Conservation (phyloP, 1,140 invertebrate species). For the Drosophila orena region DNA sequence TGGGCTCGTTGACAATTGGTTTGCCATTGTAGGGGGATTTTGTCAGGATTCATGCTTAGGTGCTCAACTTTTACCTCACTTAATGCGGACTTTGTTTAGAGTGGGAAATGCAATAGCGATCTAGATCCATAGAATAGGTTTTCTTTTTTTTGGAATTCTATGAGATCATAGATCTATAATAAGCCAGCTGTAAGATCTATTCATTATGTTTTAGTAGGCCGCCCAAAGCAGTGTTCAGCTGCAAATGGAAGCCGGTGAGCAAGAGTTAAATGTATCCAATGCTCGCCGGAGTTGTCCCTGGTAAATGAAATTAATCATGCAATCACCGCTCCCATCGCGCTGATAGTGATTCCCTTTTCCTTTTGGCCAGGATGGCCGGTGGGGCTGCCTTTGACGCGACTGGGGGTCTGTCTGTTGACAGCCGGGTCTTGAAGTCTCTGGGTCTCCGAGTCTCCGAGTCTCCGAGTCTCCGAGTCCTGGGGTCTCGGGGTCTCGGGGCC, state of each 20-base stretch:
- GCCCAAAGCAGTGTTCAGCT: not conserved
- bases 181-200: not conserved
- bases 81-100: not conserved
- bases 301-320: conserved; percentile 41
- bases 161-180: not conserved
- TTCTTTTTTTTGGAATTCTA: too few relatives aligned
- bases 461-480: not conserved
- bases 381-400: conserved; percentile 35
- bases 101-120: too few relatives aligned
- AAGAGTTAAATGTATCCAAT: conserved; percentile 10
- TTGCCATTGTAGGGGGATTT: not conserved
- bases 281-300: not conserved
- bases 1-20: conserved; percentile 4
- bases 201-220: too few relatives aligned
- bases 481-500: conserved; percentile 12
- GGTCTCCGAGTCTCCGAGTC: conserved; percentile 6
- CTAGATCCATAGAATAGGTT: too few relatives aligned
- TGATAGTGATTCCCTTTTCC: conserved; percentile 15
- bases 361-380: conserved; percentile 29
- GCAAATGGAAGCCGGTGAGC: not conserved
- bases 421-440: conserved; percentile 41
- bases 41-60: not conserved
- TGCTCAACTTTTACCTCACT: not conserved
- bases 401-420: conserved; percentile 59
- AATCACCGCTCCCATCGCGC: conserved; percentile 38